phyloP scores from a whole-genome alignment of 1,140 invertebrate genomes.

The Dryas iulia region DNA sequence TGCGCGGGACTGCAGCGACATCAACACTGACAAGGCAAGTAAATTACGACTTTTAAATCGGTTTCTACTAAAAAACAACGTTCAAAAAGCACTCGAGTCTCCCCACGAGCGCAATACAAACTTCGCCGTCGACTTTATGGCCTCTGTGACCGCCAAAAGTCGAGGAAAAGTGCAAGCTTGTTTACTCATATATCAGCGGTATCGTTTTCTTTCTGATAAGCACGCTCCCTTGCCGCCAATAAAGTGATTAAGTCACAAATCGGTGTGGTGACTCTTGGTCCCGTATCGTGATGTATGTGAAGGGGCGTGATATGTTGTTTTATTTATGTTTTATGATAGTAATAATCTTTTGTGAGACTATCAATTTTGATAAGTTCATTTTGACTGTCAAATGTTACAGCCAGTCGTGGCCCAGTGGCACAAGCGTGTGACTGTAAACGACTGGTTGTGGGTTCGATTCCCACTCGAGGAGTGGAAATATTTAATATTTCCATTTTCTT shows the following conservation, averaged over 20 bases:
- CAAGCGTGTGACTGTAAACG: too few species aligned
- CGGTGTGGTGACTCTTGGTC: constrained; percentile 54
- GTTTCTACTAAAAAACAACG: constrained; percentile 52
- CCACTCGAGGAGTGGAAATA: too few species aligned
- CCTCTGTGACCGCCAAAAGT: constrained; percentile 71
- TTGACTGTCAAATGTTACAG: too few species aligned
- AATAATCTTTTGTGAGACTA: background rate
- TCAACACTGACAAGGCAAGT: constrained; percentile 63
- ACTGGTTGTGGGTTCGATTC: too few species aligned
- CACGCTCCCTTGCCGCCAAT: constrained; percentile 73
- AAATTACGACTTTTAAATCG: constrained; percentile 48
- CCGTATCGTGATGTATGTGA: constrained; percentile 17
- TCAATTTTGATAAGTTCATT: background rate
- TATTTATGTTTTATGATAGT: constrained; percentile 6
- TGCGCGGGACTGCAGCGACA: constrained; percentile 60
- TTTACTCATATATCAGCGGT: constrained; percentile 74
- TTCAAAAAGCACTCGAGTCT: constrained; percentile 47
- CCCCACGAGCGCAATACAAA: constrained; percentile 64
- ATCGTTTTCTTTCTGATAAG: constrained; percentile 74
- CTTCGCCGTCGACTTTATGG: constrained; percentile 70
- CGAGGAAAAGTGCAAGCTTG: constrained; percentile 77
- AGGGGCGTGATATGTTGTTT: background rate
- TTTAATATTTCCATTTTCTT: too few species aligned
- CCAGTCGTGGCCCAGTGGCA: too few species aligned
- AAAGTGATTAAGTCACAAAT: constrained; percentile 81